These are phyloP conservation scores for Tinea pellionella DNA, from an alignment of 2,888 invertebrate genomes.

Conservation along the genomic window DNA sequence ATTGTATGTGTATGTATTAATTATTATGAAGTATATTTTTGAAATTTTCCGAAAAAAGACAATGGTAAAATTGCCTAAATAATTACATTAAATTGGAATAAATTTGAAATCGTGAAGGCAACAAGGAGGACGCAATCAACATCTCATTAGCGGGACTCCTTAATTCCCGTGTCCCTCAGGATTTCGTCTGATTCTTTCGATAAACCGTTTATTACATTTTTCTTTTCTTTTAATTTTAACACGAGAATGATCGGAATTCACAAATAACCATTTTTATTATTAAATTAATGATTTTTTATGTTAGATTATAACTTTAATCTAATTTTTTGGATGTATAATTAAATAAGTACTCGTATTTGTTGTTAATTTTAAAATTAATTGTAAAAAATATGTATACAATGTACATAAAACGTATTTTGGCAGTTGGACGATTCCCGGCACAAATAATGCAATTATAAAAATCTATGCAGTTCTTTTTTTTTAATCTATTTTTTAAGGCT, in stretches of 20 bases:
- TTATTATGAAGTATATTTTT: background rate
- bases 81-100: background rate
- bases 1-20: too few species aligned
- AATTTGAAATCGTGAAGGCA: conserved; percentile 21
- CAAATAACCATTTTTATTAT: background rate
- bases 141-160: conserved; percentile 59
- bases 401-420: too few species aligned
- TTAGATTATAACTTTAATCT: background rate
- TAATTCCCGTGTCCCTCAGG: conserved; percentile 48
- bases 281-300: background rate
- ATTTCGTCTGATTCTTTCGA: conserved; percentile 47
- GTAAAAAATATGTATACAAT: too few species aligned
- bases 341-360: too few species aligned
- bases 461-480: too few species aligned
- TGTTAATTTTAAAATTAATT: too few species aligned
- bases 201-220: conserved; percentile 55
- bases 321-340: too few species aligned
- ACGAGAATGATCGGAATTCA: background rate
- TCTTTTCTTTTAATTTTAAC: conserved; percentile 28
- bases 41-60: background rate
- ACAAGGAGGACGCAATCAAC: conserved; percentile 57
- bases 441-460: too few species aligned
- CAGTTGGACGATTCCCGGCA: too few species aligned
- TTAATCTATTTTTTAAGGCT: too few species aligned
- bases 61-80: background rate